Percentiles rank a stretch among this genome's conserved stretches.
These are phyloP conservation scores for Irena cyanogastra DNA, from an alignment of 2,113 vertebrate species.

Conservation along the genomic window DNA sequence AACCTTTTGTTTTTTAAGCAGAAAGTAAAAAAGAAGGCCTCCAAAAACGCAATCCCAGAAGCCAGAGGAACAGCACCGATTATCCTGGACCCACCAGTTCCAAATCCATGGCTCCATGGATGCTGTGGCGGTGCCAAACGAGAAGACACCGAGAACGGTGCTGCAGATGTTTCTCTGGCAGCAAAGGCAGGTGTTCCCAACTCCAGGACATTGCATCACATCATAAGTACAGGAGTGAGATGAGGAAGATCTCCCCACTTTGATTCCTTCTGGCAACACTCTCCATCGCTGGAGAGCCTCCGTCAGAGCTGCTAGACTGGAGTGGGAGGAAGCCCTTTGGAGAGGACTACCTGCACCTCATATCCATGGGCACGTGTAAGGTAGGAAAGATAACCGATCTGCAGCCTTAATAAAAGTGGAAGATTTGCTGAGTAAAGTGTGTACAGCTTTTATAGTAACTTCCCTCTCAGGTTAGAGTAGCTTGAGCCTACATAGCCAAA, in stretches of 20 bases:
- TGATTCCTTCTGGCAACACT: too few species aligned
- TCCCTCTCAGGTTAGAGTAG: too few species aligned
- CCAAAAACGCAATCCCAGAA: not conserved
- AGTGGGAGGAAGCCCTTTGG: not conserved
- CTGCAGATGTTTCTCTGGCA: not conserved
- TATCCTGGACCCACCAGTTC: too few species aligned
- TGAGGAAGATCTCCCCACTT: too few species aligned
- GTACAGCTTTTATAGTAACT: too few species aligned
- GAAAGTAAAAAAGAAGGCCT: too few species aligned
- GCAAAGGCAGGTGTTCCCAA: not conserved
- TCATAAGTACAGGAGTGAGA: too few species aligned
- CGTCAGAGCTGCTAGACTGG: too few species aligned
- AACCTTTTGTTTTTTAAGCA: too few species aligned
- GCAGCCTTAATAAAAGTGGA: too few species aligned
- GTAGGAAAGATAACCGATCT: not conserved
- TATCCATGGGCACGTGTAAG: not conserved
- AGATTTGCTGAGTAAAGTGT: not conserved
- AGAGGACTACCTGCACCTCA: not conserved
- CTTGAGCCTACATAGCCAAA: not conserved
- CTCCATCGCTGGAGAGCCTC: too few species aligned
- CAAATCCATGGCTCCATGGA: not conserved
- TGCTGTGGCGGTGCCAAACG: rapidly evolving
- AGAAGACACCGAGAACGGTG: not conserved
- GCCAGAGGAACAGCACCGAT: too few species aligned
- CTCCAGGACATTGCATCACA: not conserved